phyloP scores from a whole-genome alignment of 2,888 invertebrate genomes.

The Onchidella celtica region DNA sequence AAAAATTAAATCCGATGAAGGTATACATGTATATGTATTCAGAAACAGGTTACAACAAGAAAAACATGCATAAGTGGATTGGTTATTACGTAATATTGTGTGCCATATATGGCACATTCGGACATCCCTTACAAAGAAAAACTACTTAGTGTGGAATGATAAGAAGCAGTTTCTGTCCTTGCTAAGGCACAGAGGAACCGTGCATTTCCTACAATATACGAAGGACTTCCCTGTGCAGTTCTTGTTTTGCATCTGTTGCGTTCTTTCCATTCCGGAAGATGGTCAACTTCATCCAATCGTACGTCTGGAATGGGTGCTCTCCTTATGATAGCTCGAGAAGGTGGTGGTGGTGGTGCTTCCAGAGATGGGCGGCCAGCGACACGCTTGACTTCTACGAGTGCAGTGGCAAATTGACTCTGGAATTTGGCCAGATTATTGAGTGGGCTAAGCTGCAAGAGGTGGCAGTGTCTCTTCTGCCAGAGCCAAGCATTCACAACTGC shows the following conservation, averaged over 20 bases:
- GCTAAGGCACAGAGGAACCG: conserved; percentile 26
- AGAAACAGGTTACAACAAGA: not conserved
- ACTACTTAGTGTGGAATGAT: conserved; percentile 18
- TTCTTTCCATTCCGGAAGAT: conserved; percentile 20
- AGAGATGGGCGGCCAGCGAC: not conserved
- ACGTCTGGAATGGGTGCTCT: conserved; percentile 30
- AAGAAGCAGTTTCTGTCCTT: conserved; percentile 47
- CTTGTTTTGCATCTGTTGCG: conserved; percentile 27
- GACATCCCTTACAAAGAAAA: not conserved
- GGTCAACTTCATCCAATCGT: conserved; percentile 22
- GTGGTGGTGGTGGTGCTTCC: conserved; percentile 2
- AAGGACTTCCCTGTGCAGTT: conserved; percentile 1
- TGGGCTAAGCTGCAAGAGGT: conserved; percentile 38
- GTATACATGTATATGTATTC: not conserved
- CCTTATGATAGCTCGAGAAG: conserved; percentile 1
- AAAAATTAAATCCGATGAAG: not conserved
- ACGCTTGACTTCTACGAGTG: not conserved
- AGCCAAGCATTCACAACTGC: conserved; percentile 54
- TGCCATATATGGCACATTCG: not conserved
- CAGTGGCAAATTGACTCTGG: not conserved
- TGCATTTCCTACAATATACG: conserved; percentile 32
- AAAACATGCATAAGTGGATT: not conserved
- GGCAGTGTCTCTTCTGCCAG: conserved; percentile 48
- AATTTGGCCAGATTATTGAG: conserved; percentile 37
- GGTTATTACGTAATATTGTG: not conserved